Evolutionary conservation across 2,797 vertebrate genomes (phyloP).

Genomic region (Anolis apletophallus): DNA sequence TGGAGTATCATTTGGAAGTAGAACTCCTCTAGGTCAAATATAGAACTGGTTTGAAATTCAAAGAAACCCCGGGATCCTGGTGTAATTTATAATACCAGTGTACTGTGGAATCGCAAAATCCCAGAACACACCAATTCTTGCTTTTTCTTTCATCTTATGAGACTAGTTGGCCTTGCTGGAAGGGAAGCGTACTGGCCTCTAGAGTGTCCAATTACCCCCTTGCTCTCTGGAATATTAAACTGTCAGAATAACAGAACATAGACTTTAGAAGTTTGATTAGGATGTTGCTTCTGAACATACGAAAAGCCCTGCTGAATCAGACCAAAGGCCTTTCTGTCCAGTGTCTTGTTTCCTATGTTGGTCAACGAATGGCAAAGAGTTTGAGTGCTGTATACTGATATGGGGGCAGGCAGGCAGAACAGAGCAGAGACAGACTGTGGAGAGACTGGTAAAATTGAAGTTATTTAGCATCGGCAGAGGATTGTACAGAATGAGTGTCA

Average conservation of each 20-base stretch:
- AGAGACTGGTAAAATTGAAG: background rate
- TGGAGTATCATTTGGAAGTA: background rate
- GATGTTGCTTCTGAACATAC: background rate
- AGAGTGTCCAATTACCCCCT: constrained; percentile 12
- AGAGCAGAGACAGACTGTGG: background rate
- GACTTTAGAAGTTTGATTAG: constrained; percentile 21
- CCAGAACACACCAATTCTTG: background rate
- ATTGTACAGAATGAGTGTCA: background rate
- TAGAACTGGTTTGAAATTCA: constrained; percentile 44
- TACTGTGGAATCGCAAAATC: constrained; percentile 3
- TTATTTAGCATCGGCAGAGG: background rate
- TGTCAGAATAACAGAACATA: background rate
- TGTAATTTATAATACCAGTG: constrained; percentile 16
- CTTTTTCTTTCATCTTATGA: constrained; percentile 31
- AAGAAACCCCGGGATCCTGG: constrained; percentile 30
- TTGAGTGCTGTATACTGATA: background rate
- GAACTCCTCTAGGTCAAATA: constrained; percentile 28
- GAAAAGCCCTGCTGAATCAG: background rate
- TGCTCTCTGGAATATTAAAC: constrained; percentile 24
- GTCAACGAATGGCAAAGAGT: background rate
- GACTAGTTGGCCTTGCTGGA: constrained; percentile 7
- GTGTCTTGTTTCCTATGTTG: background rate
- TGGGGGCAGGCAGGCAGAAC: background rate
- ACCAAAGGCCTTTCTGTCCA: background rate
- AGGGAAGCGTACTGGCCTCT: background rate